Evolutionary conservation across 92 coral and sea anemone species (phyloP), one percentile per base, ranked within the genome.

Genomic region (Pocillopora grandis): DNA sequence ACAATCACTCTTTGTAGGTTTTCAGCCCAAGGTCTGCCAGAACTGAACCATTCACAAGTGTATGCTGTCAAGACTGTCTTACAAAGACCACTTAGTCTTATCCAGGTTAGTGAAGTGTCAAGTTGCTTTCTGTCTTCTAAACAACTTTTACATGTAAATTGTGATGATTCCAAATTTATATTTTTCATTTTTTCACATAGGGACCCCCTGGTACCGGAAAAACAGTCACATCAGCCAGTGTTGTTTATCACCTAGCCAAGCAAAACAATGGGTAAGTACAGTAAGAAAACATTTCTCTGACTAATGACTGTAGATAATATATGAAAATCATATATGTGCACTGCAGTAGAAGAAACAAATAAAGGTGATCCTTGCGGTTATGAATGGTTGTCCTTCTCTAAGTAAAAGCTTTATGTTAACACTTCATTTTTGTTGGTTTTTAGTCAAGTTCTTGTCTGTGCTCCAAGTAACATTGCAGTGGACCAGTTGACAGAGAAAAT

Each of bases 181-280:
- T 42, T 42, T 42, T 42, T 3, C 5, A 7, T 72, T 36, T 61
- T 62, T 31, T 52, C 52, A 16, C 58, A 5, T 66, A 97, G 99
- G 99, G 99, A 6, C 99, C 99, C 13, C 99, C 99, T 17, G 99
- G 99, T 49, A 97, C 99, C 31, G 99, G 99, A 16, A 97, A 97
- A 77, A 97, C 99, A 16, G 99, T 97, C 62, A 97, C 99, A 31
- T 97, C 99, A 4, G 99, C 99, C 18, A 92, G 98, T 37, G 88
- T 97, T 42, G 99, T 97, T 2, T 91, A 92, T 79, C 99, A 97
- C 79, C 83, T 97, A 71, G 98, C 96, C 76, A 92, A 95, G 76
- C 99, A 97, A 79, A 95, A 91, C 83, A 97, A 92, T 86, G 99
- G 99, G 99, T 97, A 76, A 86, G 94, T 85, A 62, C 55, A 42